phyloP scores from a whole-genome alignment of 2,888 invertebrate species.

The Drosophila conformis region DNA sequence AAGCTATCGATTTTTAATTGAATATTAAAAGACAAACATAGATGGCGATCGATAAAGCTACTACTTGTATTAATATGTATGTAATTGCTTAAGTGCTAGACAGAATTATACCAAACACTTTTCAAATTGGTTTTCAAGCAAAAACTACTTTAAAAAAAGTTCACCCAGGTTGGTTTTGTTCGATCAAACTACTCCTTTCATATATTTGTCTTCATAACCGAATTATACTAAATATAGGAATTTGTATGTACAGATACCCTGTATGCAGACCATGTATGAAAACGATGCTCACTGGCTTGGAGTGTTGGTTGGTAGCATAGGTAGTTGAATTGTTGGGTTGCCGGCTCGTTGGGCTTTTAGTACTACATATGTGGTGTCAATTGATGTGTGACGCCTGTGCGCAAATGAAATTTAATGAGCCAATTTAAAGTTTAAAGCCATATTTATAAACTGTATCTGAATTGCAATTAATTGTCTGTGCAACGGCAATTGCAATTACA shows the following conservation, averaged over 20 bases:
- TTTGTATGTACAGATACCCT: constrained; percentile 16
- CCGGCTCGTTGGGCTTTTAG: constrained; percentile 29
- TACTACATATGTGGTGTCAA: constrained; percentile 62
- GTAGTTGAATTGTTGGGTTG: constrained; percentile 19
- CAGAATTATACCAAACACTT: neutral
- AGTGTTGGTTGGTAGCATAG: constrained; percentile 11
- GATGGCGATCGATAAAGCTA: neutral
- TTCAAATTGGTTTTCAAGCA: neutral
- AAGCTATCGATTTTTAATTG: neutral
- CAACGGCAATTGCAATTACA: constrained; percentile 37
- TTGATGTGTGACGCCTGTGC: constrained; percentile 71
- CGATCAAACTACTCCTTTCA: neutral
- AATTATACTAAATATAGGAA: neutral
- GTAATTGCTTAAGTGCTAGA: neutral
- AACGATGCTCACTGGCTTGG: neutral
- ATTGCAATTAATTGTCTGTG: constrained; percentile 65
- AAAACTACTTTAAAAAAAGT: neutral
- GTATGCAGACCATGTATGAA: constrained; percentile 14
- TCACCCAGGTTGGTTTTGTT: neutral
- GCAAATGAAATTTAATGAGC: constrained; percentile 77
- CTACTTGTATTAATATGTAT: neutral
- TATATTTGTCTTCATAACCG: neutral
- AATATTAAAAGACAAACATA: neutral
- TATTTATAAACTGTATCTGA: constrained; percentile 75
- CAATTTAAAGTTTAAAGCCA: constrained; percentile 71